Evolutionary conservation across 2,113 vertebrate species (phyloP).

Genomic region (Apteryx owenii): DNA sequence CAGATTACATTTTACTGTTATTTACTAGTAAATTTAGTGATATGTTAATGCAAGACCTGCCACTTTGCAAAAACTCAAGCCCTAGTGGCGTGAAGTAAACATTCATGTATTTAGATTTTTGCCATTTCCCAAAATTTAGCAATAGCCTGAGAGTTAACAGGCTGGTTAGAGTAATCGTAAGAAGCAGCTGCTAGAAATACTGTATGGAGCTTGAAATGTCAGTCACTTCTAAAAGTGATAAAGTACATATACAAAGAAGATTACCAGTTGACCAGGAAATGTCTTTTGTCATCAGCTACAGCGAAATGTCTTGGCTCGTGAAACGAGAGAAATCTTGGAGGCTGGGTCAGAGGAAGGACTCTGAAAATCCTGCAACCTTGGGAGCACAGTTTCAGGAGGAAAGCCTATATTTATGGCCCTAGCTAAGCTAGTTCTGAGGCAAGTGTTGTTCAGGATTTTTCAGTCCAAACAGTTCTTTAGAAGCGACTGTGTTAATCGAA

Average conservation of each 20-base stretch:
- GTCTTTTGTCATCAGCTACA: conserved; percentile 2
- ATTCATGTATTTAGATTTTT: conserved; percentile 29
- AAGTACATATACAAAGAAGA: conserved; percentile 26
- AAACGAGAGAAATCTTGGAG: background rate
- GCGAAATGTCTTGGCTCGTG: background rate
- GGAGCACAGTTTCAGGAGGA: background rate
- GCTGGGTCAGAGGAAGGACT: background rate
- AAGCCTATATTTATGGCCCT: background rate
- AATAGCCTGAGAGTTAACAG: conserved; percentile 37
- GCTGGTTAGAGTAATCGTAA: conserved; percentile 7
- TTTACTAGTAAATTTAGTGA: background rate
- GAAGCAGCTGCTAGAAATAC: background rate
- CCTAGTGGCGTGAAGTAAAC: conserved; percentile 24
- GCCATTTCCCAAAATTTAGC: conserved; percentile 26
- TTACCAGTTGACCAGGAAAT: conserved; percentile 21
- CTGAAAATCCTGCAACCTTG: background rate
- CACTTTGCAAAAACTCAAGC: conserved; percentile 7
- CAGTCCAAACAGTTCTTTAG: background rate
- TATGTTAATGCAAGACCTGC: background rate
- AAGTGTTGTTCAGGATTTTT: background rate
- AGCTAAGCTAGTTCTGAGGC: background rate
- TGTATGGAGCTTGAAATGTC: background rate
- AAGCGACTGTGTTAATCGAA: background rate
- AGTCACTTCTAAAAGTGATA: conserved; percentile 23
- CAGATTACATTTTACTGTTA: background rate